A percentile compares a stretch with the other conserved stretches of the same genome.
Conservation (phyloP, 2,113 vertebrate genomes). For the Rhea pennata region DNA sequence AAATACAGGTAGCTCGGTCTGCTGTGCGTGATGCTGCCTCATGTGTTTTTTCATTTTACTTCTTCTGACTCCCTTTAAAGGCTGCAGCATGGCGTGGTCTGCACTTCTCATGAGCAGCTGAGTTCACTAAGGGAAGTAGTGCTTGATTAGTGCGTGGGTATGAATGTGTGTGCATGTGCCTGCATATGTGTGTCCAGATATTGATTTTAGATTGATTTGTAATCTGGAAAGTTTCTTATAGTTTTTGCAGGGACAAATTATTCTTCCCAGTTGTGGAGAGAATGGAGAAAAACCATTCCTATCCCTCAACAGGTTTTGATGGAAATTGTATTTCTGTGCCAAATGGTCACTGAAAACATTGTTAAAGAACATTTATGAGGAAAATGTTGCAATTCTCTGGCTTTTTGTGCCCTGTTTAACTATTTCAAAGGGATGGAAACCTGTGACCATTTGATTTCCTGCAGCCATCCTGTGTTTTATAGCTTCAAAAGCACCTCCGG, state of each 20-base stretch:
- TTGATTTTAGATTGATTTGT: background rate
- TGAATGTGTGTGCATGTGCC: background rate
- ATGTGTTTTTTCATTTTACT: slow-evolving; percentile 22
- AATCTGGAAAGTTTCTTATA: slow-evolving; percentile 67
- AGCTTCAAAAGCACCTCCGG: slow-evolving; percentile 53
- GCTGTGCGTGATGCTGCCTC: slow-evolving; percentile 24
- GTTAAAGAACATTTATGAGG: slow-evolving; percentile 43
- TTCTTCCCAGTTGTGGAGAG: slow-evolving; percentile 33
- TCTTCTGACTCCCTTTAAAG: background rate
- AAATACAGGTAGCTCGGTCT: slow-evolving; percentile 61
- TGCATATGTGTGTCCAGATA: slow-evolving; percentile 11
- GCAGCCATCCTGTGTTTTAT: slow-evolving; percentile 44
- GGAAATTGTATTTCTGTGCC: slow-evolving; percentile 1
- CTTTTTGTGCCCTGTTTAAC: slow-evolving; percentile 31
- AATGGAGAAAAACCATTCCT: slow-evolving; percentile 51
- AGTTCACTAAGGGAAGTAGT: background rate
- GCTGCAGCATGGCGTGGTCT: background rate
- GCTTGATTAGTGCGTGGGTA: background rate
- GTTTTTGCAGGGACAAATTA: slow-evolving; percentile 66
- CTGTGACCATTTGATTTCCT: slow-evolving; percentile 48
- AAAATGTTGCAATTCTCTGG: slow-evolving; percentile 50
- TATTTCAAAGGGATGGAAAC: slow-evolving; percentile 40
- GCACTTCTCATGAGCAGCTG: background rate
- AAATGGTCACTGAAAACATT: slow-evolving; percentile 54
- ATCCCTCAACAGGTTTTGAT: slow-evolving; percentile 62